Evolutionary conservation across 2,797 vertebrate genomes (phyloP), one percentile per base, ranked within the genome.

Genomic region (Buphagus erythrorhynchus): DNA sequence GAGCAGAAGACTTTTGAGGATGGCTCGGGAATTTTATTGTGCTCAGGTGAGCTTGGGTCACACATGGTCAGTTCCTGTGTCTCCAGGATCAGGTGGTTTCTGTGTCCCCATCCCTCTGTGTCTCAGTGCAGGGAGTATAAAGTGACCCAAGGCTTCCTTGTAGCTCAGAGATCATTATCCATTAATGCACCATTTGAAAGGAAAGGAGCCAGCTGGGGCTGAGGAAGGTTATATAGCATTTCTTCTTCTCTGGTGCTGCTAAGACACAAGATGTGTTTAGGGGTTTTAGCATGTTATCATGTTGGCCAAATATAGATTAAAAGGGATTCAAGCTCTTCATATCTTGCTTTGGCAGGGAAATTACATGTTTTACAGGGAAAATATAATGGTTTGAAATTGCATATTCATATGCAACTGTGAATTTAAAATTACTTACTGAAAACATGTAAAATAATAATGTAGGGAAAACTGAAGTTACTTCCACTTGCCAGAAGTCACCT

Each of bases 311-410:
- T 63, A 42, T 3, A 48, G 15, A 52, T 69, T 69, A 55, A 55
- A 90, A 75, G 16, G 26, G 13, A 63, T 79, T 76, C 35, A 52
- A 57, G 9, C 10, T 33, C 45, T 79, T 88, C 10, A 15, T 73
- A 19, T 31, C 24, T 88, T 13, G 17, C 49, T 94, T 84, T 75
- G 74, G 9, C 40, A 66, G 51, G 54, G 10, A 65, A 83, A 85
- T 54, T 31, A 3, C 10, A n/a, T 58, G 14, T 77, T 94, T 90
- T 61, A 74, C 16, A 22, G 18, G n/a, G 33, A 72, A 95, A 95
- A 52, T 61, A 24, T 3, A 46, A 16, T 49, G 5, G 16, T 72
- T 94, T 88, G n/a, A 68, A 61, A 16, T 82, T 36, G 9, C 19
- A 43, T 49, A 22, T 29, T 43, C 18, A 16, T 35, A 22, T 6